Percentiles rank a stretch among this genome's conserved stretches.
Evolutionary conservation across 2,888 invertebrate genomes (phyloP).

Genomic region (Melitaea athalia): DNA sequence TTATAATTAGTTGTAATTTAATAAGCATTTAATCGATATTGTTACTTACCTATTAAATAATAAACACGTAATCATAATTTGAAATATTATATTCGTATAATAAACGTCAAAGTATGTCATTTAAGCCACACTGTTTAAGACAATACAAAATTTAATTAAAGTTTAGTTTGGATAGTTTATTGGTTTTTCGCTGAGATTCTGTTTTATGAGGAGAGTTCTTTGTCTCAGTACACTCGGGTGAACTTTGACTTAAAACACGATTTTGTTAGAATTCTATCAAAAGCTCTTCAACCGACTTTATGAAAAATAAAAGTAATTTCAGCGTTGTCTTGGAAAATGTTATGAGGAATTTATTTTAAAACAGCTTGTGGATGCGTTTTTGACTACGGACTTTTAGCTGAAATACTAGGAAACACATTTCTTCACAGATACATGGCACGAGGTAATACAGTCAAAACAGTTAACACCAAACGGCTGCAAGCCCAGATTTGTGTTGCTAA

Average conservation of each 20-base stretch:
- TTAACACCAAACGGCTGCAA: too few relatives aligned
- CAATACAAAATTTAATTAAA: constrained; percentile 80
- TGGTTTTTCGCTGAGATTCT: constrained; percentile 62
- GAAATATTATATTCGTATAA: too few relatives aligned
- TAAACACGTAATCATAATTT: too few relatives aligned
- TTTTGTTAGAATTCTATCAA: constrained; percentile 25
- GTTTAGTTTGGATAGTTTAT: constrained; percentile 72
- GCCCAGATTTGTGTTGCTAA: too few relatives aligned
- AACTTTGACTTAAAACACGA: constrained; percentile 26
- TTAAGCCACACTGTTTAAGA: constrained; percentile 58
- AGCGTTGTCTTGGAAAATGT: constrained; percentile 5
- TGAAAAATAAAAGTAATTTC: constrained; percentile 19
- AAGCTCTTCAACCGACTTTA: constrained; percentile 14
- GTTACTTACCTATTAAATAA: too few relatives aligned
- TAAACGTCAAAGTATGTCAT: constrained; percentile 13
- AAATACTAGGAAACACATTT: too few relatives aligned
- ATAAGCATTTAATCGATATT: too few relatives aligned
- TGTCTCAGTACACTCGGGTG: constrained; percentile 45
- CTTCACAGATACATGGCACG: too few relatives aligned
- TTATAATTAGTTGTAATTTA: too few relatives aligned
- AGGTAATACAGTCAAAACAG: too few relatives aligned
- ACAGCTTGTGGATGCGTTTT: background rate
- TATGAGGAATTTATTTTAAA: background rate
- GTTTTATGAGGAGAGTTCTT: constrained; percentile 56
- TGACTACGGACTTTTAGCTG: too few relatives aligned